phyloP scores from a whole-genome alignment of 2,797 vertebrate species.

The Sebastes hubbsi region DNA sequence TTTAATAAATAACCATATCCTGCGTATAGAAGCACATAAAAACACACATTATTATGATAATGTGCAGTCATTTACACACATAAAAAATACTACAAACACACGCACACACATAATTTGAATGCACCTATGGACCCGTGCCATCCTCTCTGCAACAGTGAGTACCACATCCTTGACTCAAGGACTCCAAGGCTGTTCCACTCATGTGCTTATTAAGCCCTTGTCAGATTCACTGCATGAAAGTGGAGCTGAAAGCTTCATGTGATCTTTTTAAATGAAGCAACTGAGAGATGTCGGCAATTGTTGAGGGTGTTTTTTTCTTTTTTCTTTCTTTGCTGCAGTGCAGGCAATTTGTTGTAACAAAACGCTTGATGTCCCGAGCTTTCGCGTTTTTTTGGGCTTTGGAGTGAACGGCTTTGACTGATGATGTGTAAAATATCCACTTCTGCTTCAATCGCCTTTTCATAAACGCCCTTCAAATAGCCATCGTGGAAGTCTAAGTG shows the following conservation, averaged over 20 bases:
- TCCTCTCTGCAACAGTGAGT: constrained; percentile 4
- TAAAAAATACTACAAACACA: not conserved
- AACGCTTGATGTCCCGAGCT: constrained; percentile 18
- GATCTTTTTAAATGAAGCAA: constrained; percentile 49
- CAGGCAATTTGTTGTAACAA: constrained; percentile 36
- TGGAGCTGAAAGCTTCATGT: constrained; percentile 19
- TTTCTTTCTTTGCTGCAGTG: constrained; percentile 19
- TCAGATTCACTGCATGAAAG: constrained; percentile 16
- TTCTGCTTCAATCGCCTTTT: constrained; percentile 48
- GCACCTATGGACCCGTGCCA: not conserved
- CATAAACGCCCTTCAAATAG: constrained; percentile 54
- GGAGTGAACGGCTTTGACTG: constrained; percentile 30
- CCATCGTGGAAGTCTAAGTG: constrained; percentile 25
- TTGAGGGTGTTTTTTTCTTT: not conserved
- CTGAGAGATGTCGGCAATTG: constrained; percentile 4
- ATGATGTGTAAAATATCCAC: constrained; percentile 63
- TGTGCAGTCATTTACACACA: not conserved
- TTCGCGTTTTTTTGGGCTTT: constrained; percentile 18
- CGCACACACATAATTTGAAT: not conserved
- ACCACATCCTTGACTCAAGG: constrained; percentile 30
- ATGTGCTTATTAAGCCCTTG: constrained; percentile 14
- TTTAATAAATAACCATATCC: not conserved
- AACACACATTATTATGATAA: not conserved
- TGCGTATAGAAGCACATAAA: not conserved
- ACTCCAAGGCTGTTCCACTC: not conserved